These are phyloP conservation scores for Blastobasis lacticolella DNA, from an alignment of 2,888 invertebrate species.

Conservation along the genomic window DNA sequence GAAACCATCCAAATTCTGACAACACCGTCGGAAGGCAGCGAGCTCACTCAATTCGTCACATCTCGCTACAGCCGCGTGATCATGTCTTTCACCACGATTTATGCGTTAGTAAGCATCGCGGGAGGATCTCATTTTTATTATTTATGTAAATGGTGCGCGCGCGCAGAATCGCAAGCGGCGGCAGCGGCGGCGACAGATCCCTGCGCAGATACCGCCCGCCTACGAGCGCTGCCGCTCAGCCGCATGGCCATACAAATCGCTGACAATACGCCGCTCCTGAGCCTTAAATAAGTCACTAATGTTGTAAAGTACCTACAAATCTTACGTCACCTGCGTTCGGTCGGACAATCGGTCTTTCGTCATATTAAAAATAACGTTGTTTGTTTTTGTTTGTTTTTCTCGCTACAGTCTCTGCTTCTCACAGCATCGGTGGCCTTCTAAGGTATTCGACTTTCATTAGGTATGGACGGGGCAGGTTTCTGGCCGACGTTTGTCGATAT, in stretches of 20 bases:
- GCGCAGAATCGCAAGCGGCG: conserved; percentile 2
- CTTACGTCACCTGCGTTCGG: neutral
- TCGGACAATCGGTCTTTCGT: neutral
- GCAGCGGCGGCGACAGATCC: neutral
- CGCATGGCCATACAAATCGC: too few relatives aligned
- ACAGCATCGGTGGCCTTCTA: too few relatives aligned
- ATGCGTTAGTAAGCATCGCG: neutral
- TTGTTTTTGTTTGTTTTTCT: too few relatives aligned
- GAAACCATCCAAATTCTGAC: too few relatives aligned
- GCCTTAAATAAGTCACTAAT: too few relatives aligned
- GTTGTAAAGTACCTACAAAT: neutral
- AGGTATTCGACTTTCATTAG: neutral
- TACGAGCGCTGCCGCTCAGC: too few relatives aligned
- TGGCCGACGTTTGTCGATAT: neutral
- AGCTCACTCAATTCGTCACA: conserved; percentile 2
- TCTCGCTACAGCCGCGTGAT: conserved; percentile 3
- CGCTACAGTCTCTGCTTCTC: too few relatives aligned
- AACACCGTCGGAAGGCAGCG: too few relatives aligned
- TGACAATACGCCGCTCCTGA: too few relatives aligned
- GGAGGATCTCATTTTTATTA: conserved; percentile 4
- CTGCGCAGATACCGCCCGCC: too few relatives aligned
- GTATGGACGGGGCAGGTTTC: neutral
- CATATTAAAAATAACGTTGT: too few relatives aligned
- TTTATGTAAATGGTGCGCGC: conserved; percentile 5
- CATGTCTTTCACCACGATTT: conserved; percentile 7